These are phyloP conservation scores for Nephrocerus scutellatus DNA, from an alignment of 2,888 invertebrate species.

Conservation along the genomic window DNA sequence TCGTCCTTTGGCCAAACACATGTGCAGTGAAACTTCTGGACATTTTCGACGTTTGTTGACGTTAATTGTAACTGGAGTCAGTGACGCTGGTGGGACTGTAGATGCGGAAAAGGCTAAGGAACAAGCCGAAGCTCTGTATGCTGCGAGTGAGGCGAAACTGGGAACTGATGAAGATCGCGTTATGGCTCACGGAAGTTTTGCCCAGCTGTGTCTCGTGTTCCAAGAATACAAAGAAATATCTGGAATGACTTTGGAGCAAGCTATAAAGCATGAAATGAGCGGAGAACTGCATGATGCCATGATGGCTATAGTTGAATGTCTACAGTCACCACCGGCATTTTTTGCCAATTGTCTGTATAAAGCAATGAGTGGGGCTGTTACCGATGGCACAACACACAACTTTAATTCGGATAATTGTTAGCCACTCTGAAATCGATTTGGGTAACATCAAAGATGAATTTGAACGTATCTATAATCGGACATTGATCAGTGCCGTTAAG, in stretches of 20 bases:
- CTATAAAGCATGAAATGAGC: constrained; percentile 59
- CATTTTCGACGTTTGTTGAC: constrained; percentile 70
- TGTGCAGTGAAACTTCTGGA: constrained; percentile 71
- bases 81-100: constrained; percentile 56
- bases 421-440: constrained; percentile 64
- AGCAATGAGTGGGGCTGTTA: constrained; percentile 65
- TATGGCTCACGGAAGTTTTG: constrained; percentile 67
- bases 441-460: constrained; percentile 63
- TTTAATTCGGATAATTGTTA: constrained; percentile 64
- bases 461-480: constrained; percentile 62
- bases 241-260: constrained; percentile 67
- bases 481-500: constrained; percentile 58
- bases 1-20: constrained; percentile 63
- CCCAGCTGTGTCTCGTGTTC: constrained; percentile 61
- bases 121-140: constrained; percentile 62
- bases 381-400: constrained; percentile 62
- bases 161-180: constrained; percentile 69
- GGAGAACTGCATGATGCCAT: constrained; percentile 64
- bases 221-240: constrained; percentile 67
- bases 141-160: constrained; percentile 64
- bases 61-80: constrained; percentile 61
- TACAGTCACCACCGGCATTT: constrained; percentile 59
- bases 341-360: constrained; percentile 61
- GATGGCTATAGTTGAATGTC: constrained; percentile 66
- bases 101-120: constrained; percentile 62